Evolutionary conservation across 92 coral and sea anemone genomes (phyloP), one percentile per base, ranked within the genome.

Genomic region (Diadumene lineata): DNA sequence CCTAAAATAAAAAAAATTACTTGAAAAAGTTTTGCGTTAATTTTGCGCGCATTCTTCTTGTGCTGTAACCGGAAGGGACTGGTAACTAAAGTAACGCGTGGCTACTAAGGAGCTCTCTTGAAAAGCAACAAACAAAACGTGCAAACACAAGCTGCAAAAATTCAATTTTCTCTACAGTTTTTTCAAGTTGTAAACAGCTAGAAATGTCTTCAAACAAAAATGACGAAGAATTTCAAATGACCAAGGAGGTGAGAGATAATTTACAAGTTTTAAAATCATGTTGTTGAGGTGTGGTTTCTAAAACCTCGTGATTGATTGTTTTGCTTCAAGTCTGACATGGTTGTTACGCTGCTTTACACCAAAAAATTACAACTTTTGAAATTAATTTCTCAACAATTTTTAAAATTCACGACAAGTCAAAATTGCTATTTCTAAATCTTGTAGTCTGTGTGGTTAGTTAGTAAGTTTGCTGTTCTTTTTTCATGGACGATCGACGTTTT

Each of bases 141-240:
- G 63, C 48, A 38, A 38, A 38, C 6, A 6, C 6, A 38, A 31
- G 34, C n/a, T 18, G 31, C 30, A 57, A 32, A 24, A 43, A 11
- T 9, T 13, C n/a, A n/a, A n/a, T 16, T 56, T 56, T 22, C 29
- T 9, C 25, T 8, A 21, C 29, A 50, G n/a, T n/a, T 72, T 32
- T 56, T 9, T 7, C 33, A 0, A 30, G 17, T 43, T n/a, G 24
- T 34, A 60, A 38, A 73, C 50, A n/a, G 68, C 43, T 43, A 16
- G 27, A 56, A 79, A 90, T 90, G 96, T 75, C 96, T 58, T 55
- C 76, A 34, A 53, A 66, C 63, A 74, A 43, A 27, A 78, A 68
- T 31, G 91, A 86, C 17, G 79, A 87, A 66, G 96, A 90, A 15
- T 90, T 90, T 43, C 79, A 76, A 34, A 86, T 90, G 86, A 90